Percentiles rank a stretch among this genome's conserved stretches.
These are phyloP conservation scores for Eurytoma adleriae DNA, from an alignment of 2,888 invertebrate genomes.

Conservation along the genomic window DNA sequence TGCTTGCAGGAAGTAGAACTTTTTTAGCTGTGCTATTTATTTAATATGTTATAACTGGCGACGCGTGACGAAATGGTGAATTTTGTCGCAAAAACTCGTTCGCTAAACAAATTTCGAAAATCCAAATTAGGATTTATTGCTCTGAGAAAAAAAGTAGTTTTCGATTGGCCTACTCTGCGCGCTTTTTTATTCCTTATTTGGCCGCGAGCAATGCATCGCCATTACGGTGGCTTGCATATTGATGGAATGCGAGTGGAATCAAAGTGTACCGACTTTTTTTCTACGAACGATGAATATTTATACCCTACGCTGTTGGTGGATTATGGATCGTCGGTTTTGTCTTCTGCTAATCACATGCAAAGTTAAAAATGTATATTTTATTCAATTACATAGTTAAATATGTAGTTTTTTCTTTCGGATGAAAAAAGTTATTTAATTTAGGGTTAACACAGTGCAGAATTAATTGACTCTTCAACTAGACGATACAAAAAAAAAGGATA, in stretches of 20 bases:
- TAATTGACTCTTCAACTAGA: neutral
- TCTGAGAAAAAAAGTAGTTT: neutral
- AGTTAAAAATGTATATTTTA: too few relatives aligned
- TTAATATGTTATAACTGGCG: too few relatives aligned
- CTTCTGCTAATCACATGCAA: too few relatives aligned
- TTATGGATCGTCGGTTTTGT: too few relatives aligned
- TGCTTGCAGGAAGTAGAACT: too few relatives aligned
- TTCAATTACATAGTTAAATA: too few relatives aligned
- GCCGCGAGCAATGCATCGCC: slow-evolving; percentile 14
- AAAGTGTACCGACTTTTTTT: neutral
- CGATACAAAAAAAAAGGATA: too few relatives aligned
- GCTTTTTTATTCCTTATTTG: neutral
- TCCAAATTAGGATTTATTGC: neutral
- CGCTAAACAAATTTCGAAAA: neutral
- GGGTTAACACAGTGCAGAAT: too few relatives aligned
- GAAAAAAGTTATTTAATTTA: too few relatives aligned
- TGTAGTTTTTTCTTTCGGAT: too few relatives aligned
- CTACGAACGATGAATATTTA: neutral
- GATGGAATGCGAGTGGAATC: neutral
- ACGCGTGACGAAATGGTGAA: neutral
- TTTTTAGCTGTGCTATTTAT: too few relatives aligned
- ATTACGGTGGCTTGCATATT: slow-evolving; percentile 1
- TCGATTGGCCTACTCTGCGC: neutral
- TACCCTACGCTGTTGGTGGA: too few relatives aligned
- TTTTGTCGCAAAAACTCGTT: neutral